Percentiles rank a stretch among this genome's conserved stretches.
Conservation (phyloP, 2,888 invertebrate genomes). For the Chymomyza caudatula region DNA sequence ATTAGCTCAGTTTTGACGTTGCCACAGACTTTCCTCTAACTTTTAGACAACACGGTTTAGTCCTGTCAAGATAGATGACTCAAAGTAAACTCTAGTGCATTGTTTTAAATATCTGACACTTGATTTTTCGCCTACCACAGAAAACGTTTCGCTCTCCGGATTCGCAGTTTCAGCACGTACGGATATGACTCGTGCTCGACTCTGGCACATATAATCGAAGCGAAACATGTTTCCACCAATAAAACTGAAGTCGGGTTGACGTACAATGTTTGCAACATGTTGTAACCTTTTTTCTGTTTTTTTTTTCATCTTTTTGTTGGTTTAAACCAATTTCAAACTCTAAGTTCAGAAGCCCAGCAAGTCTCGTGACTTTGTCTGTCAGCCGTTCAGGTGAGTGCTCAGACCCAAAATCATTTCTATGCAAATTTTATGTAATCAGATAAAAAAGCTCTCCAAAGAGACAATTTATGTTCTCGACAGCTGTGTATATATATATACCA, state of each 20-base stretch:
- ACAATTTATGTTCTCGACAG: constrained; percentile 56
- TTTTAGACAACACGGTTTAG: constrained; percentile 17
- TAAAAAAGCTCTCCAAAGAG: constrained; percentile 36
- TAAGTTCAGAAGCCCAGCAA: background rate
- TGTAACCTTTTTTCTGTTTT: background rate
- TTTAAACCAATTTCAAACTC: background rate
- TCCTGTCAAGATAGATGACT: background rate
- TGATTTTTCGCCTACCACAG: background rate
- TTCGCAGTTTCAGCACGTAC: background rate
- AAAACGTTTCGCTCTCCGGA: no score
- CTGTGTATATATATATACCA: constrained; percentile 37
- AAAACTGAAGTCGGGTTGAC: background rate
- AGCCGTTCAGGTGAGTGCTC: background rate
- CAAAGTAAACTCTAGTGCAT: background rate
- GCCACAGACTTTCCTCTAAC: constrained; percentile 27
- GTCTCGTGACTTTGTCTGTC: background rate
- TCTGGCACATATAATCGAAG: background rate
- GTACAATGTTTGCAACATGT: background rate
- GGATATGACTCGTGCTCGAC: background rate
- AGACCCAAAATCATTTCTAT: constrained; percentile 58
- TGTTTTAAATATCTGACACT: background rate
- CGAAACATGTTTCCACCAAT: background rate
- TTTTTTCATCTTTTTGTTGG: background rate
- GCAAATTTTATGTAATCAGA: constrained; percentile 65
- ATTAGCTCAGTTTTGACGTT: constrained; percentile 13